Conservation (phyloP, 2,797 vertebrate species). For the Pseudomugil gertrudae region DNA sequence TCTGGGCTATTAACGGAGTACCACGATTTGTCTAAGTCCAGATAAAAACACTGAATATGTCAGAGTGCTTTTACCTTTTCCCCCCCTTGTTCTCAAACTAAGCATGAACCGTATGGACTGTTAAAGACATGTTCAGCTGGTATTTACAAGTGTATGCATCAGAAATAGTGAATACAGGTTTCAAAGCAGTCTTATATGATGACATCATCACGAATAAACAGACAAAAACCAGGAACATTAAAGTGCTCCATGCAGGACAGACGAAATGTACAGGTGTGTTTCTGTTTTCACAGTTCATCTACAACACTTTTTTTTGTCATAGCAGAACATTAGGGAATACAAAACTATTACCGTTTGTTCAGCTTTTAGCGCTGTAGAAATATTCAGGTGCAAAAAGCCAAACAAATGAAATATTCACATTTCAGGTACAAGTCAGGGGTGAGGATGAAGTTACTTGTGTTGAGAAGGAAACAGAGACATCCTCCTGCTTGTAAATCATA, state of each 20-base stretch:
- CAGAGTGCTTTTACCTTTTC: conserved; percentile 5
- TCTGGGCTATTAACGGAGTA: conserved; percentile 28
- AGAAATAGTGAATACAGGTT: conserved; percentile 57
- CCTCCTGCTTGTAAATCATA: conserved; percentile 25
- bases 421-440: conserved; percentile 49
- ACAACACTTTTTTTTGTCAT: conserved; percentile 32
- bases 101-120: conserved; percentile 19
- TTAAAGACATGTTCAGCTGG: conserved; percentile 27
- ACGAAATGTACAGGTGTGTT: conserved; percentile 73
- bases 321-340: conserved; percentile 36
- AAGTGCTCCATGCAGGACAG: conserved; percentile 84
- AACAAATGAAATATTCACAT: conserved; percentile 39
- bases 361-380: conserved; percentile 37
- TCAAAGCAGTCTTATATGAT: conserved; percentile 62
- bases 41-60: conserved; percentile 34
- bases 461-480: conserved; percentile 4
- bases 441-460: conserved; percentile 50
- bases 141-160: conserved; percentile 65
- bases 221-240: conserved; percentile 78
- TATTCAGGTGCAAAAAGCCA: conserved; percentile 43
- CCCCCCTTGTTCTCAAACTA: conserved; percentile 3
- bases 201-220: conserved; percentile 71
- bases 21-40: conserved; percentile 28
- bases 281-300: conserved; percentile 65
- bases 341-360: conserved; percentile 48